Percentiles rank a stretch among this genome's conserved stretches.
Evolutionary conservation across 2,797 vertebrate genomes (phyloP).

Genomic region (Cephalopachus bancanus): DNA sequence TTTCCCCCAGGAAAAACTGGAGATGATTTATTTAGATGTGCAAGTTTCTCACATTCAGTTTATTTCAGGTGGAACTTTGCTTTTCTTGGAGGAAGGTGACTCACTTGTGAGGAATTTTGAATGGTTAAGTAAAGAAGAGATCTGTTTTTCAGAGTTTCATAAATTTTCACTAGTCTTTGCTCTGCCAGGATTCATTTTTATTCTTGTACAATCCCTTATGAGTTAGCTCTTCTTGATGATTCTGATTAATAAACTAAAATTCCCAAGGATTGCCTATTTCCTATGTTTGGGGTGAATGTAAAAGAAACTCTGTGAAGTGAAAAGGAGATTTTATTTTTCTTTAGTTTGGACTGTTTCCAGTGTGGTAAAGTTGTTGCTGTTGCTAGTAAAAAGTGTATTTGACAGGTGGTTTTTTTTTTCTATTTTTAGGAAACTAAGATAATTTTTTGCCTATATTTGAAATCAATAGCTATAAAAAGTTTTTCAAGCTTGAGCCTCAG

Average conservation of each 20-base stretch:
- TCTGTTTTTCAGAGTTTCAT: slow-evolving; percentile 69
- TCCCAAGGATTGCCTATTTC: slow-evolving; percentile 46
- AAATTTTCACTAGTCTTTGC: slow-evolving; percentile 48
- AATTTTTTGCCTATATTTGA: slow-evolving; percentile 42
- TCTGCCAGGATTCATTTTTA: slow-evolving; percentile 64
- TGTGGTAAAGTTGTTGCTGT: slow-evolving; percentile 56
- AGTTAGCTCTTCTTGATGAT: slow-evolving; percentile 54
- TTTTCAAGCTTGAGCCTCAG: slow-evolving; percentile 50
- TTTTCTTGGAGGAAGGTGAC: slow-evolving; percentile 63
- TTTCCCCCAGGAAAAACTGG: background rate
- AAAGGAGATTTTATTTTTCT: slow-evolving; percentile 63
- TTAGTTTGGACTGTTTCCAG: slow-evolving; percentile 58
- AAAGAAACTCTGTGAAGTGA: slow-evolving; percentile 75
- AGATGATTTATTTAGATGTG: background rate
- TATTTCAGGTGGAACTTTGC: slow-evolving; percentile 75
- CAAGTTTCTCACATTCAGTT: slow-evolving; percentile 65
- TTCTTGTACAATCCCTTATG: slow-evolving; percentile 32
- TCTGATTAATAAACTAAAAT: slow-evolving; percentile 68
- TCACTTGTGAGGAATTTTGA: slow-evolving; percentile 77
- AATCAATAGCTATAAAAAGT: slow-evolving; percentile 52
- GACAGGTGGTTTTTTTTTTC: background rate
- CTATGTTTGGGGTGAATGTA: slow-evolving; percentile 78
- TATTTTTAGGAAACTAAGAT: slow-evolving; percentile 59
- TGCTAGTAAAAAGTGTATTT: slow-evolving; percentile 60
- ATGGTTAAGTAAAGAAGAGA: slow-evolving; percentile 65